Conservation (phyloP, 2,113 vertebrate species). For the Campylomormyrus numenius region DNA sequence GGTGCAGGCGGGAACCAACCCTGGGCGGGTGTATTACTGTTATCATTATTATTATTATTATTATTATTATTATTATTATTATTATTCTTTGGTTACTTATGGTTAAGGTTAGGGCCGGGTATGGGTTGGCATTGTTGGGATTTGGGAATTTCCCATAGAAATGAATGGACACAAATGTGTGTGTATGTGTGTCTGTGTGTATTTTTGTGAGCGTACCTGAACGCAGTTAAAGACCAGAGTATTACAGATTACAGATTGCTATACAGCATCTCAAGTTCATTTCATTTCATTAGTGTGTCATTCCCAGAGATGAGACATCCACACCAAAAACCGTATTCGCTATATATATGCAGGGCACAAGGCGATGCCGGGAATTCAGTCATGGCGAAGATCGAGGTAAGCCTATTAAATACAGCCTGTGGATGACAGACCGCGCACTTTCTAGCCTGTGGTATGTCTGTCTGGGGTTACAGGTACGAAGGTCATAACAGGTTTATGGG, state of each 20-base stretch:
- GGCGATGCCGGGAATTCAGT: neutral
- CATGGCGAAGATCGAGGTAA: neutral
- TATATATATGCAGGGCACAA: neutral
- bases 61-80: no score
- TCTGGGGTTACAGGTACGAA: neutral
- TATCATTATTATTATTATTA: neutral
- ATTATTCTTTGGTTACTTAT: neutral
- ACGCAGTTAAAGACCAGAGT: neutral
- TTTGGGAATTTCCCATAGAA: neutral
- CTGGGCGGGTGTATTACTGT: no score
- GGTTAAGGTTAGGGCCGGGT: neutral
- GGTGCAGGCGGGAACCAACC: no score
- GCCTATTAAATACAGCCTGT: neutral
- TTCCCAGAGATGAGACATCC: neutral
- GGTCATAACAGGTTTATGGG: neutral
- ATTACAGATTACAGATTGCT: neutral
- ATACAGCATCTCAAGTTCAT: neutral
- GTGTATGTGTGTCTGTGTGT: neutral
- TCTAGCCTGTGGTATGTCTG: neutral
- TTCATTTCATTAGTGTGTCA: neutral
- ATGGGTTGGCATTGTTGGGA: neutral
- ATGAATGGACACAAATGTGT: neutral
- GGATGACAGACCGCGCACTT: neutral
- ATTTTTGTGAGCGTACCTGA: neutral
- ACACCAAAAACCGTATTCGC: neutral